Evolutionary conservation across 2,113 vertebrate species (phyloP).

Genomic region (Carassius carassius): DNA sequence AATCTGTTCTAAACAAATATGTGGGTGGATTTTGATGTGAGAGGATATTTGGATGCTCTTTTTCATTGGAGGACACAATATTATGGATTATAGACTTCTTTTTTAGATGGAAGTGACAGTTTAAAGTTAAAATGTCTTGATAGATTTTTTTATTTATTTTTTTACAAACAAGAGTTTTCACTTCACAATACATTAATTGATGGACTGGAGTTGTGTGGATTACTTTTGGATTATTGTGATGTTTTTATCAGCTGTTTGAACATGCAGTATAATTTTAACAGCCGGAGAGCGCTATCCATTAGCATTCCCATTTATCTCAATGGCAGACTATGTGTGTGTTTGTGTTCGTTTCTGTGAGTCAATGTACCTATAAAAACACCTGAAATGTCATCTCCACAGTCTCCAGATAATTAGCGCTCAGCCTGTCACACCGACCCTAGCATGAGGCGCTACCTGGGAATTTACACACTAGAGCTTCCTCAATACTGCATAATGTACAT

Average conservation of each 20-base stretch:
- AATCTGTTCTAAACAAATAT: no score
- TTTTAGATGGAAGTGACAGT: background rate
- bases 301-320: conserved; percentile 6
- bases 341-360: background rate
- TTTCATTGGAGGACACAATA: background rate
- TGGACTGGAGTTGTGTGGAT: no score
- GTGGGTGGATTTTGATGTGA: no score
- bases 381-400: conserved; percentile 13
- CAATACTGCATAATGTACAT: background rate
- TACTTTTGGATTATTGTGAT: no score
- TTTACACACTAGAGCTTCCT: background rate
- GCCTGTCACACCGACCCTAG: background rate
- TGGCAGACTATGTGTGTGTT: background rate
- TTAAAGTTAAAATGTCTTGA: background rate
- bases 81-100: background rate
- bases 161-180: background rate
- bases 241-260: no score
- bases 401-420: conserved; percentile 16
- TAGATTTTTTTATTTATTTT: background rate
- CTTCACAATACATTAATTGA: background rate
- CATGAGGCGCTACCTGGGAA: background rate
- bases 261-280: background rate
- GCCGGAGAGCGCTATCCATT: background rate
- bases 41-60: background rate
- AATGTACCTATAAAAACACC: background rate